Evolutionary conservation across 2,797 vertebrate species (phyloP).

Genomic region (Hylomyscus alleni): DNA sequence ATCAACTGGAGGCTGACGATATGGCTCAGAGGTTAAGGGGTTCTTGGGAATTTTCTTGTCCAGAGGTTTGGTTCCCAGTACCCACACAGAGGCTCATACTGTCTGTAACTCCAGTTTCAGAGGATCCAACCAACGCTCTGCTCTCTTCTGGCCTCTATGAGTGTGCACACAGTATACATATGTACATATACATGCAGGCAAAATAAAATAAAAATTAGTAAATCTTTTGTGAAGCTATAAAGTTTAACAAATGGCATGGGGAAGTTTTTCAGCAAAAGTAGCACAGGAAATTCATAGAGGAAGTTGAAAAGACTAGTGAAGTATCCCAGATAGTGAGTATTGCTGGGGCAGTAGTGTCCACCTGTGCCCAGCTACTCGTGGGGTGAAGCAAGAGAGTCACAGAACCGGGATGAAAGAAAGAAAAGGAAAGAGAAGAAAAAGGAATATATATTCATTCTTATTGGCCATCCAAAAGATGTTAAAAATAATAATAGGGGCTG

Average conservation of each 20-base stretch:
- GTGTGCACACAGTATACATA: not conserved
- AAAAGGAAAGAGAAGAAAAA: not conserved
- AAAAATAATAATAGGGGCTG: not conserved
- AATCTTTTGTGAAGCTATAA: not conserved
- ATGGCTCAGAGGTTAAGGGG: not conserved
- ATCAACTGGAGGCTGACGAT: not conserved
- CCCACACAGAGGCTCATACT: not conserved
- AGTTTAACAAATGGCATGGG: conserved; percentile 11
- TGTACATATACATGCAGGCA: not conserved
- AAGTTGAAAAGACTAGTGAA: not conserved
- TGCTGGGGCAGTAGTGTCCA: not conserved
- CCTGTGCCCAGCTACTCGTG: not conserved
- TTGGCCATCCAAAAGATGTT: not conserved
- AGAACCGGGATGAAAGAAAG: not conserved
- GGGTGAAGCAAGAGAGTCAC: not conserved
- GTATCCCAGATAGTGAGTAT: not conserved
- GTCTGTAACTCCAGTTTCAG: not conserved
- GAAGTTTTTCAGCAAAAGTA: not conserved
- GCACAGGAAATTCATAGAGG: conserved; percentile 46
- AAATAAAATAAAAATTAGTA: not conserved
- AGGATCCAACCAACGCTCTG: not conserved
- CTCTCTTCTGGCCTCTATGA: not conserved
- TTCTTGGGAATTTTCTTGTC: not conserved
- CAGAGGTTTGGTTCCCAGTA: not conserved
- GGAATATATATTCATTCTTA: not conserved